Evolutionary conservation across 2,113 vertebrate species (phyloP), one percentile per base, ranked within the genome.

Genomic region (Hippopotamus amphibius): DNA sequence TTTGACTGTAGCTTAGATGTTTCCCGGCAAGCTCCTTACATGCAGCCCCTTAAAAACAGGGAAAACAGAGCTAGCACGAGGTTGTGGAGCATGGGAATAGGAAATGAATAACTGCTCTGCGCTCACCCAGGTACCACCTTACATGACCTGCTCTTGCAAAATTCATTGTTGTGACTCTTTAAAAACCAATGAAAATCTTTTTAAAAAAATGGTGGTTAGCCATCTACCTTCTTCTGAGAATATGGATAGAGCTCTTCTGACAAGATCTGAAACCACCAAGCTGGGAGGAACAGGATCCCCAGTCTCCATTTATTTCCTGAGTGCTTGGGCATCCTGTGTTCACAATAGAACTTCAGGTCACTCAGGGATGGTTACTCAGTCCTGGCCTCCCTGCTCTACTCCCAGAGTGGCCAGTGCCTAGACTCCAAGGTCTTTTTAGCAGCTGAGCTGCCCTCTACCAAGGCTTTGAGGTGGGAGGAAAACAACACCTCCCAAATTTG

Each of bases 391-490:
- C 14, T 55, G 19, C 13, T 86, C n/a, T n/a, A 43, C 15, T 11
- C 8, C 69, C 24, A 48, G 21, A 22, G 33, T 0, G 17, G 48
- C 6, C 74, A 59, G 79, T 0, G 1, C 24, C 28, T 43, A n/a
- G 46, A 13, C 33, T 65, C 61, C 24, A 24, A 15, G 37, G 16
- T 66, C 76, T 16, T 66, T 65, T 46, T 30, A 28, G 28, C 17
- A 85, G 43, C 53, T 7, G 21, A 92, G 11, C 7, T 61, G 16
- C 17, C 48, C 41, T 92, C 76, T 90, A 43, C 30, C 43, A 90
- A 95, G 85, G 22, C 24, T 50, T 93, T 41, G 66, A 92, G 33
- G 30, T 85, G 28, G n/a, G 28, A 84, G 15, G 59, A 93, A 95
- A 79, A 22, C 17, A 57, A 5, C 1, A 30, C 12, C 71, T 84